Conservation (phyloP, 2,797 vertebrate species). For the Neosalanx taihuensis region DNA sequence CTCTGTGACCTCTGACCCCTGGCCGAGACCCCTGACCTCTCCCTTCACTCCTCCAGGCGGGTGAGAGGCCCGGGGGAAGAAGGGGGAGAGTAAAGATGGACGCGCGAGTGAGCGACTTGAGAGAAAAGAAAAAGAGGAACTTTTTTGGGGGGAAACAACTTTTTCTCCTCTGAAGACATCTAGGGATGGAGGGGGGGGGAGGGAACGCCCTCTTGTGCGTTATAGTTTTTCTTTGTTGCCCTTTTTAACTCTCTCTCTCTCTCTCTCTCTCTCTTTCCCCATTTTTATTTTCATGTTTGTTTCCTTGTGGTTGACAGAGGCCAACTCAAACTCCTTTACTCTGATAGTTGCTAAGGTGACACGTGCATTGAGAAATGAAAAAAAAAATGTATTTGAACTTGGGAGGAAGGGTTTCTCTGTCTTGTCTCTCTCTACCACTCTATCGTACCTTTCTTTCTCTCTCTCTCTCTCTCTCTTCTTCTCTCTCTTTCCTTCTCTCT, state of each 20-base stretch:
- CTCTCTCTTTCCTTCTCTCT: slow-evolving; percentile 4
- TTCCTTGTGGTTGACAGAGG: slow-evolving; percentile 65
- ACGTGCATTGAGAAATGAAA: slow-evolving; percentile 20
- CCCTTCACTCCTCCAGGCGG: slow-evolving; percentile 18
- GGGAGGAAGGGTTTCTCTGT: slow-evolving; percentile 11
- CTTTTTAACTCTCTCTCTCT: not conserved
- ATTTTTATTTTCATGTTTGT: slow-evolving; percentile 45
- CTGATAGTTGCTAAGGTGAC: slow-evolving; percentile 33
- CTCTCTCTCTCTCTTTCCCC: slow-evolving; percentile 19
- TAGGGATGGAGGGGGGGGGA: slow-evolving; percentile 40
- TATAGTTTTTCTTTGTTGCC: slow-evolving; percentile 14
- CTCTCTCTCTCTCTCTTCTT: slow-evolving; percentile 8
- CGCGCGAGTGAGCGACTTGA: slow-evolving; percentile 34
- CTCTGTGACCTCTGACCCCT: slow-evolving; percentile 77
- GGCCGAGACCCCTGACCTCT: slow-evolving; percentile 70
- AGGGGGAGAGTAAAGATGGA: slow-evolving; percentile 16
- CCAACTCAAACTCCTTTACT: slow-evolving; percentile 41
- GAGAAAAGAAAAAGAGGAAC: slow-evolving; percentile 23
- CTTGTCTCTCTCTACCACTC: not conserved
- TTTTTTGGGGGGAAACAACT: slow-evolving; percentile 32
- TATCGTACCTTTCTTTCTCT: slow-evolving; percentile 4
- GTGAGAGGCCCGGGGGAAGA: not conserved
- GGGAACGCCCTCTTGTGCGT: slow-evolving; percentile 31
- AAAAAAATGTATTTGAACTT: slow-evolving; percentile 12
- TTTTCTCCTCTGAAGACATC: slow-evolving; percentile 41